Percentiles rank a stretch among this genome's conserved stretches.
Conservation (phyloP, 2,797 vertebrate species). For the Craterocephalus amniculus region DNA sequence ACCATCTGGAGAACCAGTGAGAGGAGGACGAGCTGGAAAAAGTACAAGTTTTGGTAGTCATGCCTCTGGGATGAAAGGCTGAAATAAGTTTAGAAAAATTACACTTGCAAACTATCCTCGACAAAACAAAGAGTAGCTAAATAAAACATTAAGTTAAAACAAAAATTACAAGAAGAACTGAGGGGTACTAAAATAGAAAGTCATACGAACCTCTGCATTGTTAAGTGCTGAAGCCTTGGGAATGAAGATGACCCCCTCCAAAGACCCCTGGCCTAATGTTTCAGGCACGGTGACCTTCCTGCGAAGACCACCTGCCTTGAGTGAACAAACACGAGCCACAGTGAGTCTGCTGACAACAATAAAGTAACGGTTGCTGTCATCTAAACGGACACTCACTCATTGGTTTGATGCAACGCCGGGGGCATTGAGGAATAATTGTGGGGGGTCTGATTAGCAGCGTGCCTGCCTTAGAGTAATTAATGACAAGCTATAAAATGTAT, state of each 20-base stretch:
- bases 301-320: slow-evolving; percentile 74
- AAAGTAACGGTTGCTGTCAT: slow-evolving; percentile 69
- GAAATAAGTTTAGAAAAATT: neutral
- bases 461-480: slow-evolving; percentile 67
- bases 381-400: slow-evolving; percentile 45
- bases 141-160: slow-evolving; percentile 7
- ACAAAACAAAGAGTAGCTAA: neutral
- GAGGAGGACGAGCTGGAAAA: neutral
- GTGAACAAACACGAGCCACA: slow-evolving; percentile 61
- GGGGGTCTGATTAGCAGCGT: slow-evolving; percentile 68
- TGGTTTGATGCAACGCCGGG: slow-evolving; percentile 40
- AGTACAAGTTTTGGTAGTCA: neutral
- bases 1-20: no score
- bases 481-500: slow-evolving; percentile 30
- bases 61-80: neutral
- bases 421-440: slow-evolving; percentile 47
- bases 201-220: slow-evolving; percentile 38
- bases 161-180: slow-evolving; percentile 5
- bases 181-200: slow-evolving; percentile 42
- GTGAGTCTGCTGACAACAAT: slow-evolving; percentile 69
- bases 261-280: slow-evolving; percentile 58
- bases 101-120: neutral
- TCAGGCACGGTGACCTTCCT: slow-evolving; percentile 71
- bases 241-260: slow-evolving; percentile 43
- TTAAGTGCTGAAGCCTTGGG: slow-evolving; percentile 35